Conservation (phyloP, 2,797 vertebrate genomes). For the Miichthys miiuy region DNA sequence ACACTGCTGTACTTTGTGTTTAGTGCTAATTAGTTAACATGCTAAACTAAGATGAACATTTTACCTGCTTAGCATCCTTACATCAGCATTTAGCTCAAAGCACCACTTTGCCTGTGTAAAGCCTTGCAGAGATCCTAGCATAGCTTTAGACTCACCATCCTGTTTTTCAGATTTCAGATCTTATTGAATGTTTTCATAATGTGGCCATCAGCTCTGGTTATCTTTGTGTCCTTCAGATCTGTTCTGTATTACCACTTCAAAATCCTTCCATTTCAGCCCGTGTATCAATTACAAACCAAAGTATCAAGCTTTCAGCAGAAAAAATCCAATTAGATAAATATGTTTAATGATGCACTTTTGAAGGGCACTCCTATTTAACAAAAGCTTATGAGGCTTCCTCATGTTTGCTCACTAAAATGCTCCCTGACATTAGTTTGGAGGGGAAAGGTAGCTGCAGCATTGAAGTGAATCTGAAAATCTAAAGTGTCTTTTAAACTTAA, state of each 20-base stretch:
- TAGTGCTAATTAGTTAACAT: neutral
- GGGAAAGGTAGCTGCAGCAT: conserved; percentile 13
- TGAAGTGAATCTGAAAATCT: conserved; percentile 10
- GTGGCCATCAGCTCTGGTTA: neutral
- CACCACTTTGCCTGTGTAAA: neutral
- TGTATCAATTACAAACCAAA: neutral
- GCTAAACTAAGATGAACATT: neutral
- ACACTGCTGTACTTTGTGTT: neutral
- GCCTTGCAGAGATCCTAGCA: neutral
- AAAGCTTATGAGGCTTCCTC: conserved; percentile 16
- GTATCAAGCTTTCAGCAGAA: conserved; percentile 1
- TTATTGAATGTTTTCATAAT: conserved; percentile 11
- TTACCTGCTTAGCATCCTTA: neutral
- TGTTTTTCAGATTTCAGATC: conserved; percentile 3
- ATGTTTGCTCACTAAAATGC: conserved; percentile 34
- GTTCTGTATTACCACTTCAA: neutral
- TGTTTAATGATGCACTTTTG: conserved; percentile 22
- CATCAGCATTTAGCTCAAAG: neutral
- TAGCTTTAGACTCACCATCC: neutral
- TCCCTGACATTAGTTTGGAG: conserved; percentile 7
- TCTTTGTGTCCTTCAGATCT: conserved; percentile 21
- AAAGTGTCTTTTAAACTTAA: conserved; percentile 7
- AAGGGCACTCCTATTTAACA: conserved; percentile 19
- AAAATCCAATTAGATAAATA: conserved; percentile 2
- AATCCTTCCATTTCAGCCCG: neutral